Evolutionary conservation across 2,888 invertebrate species (phyloP).

Genomic region (Monochamus alternatus): DNA sequence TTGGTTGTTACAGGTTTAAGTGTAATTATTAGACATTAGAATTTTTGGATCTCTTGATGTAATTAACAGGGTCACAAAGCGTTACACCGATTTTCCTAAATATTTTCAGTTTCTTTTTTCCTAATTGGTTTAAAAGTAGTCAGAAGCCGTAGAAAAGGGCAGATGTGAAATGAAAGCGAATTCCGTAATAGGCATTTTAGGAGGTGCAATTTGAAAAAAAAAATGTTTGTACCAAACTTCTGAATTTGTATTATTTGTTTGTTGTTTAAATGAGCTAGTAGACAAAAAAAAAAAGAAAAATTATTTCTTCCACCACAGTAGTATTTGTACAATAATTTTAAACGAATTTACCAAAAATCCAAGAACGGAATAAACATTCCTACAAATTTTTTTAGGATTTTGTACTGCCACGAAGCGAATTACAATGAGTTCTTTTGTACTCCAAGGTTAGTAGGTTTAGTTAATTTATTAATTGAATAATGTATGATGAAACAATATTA

Average conservation of each 20-base stretch:
- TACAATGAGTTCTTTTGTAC: conserved; percentile 18
- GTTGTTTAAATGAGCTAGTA: neutral
- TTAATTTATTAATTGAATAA: conserved; percentile 31
- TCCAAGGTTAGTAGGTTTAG: conserved; percentile 30
- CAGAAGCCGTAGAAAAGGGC: no score
- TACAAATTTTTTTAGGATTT: conserved; percentile 16
- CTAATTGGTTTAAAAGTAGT: no score
- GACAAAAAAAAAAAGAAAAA: neutral
- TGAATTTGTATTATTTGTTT: neutral
- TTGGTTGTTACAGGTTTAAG: no score
- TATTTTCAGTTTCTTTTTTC: no score
- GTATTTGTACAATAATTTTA: conserved; percentile 30
- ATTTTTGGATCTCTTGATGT: no score
- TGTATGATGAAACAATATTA: conserved; percentile 20
- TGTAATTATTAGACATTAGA: no score
- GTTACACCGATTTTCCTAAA: no score
- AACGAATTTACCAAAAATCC: conserved; percentile 29
- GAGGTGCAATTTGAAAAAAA: neutral
- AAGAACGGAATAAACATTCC: conserved; percentile 27
- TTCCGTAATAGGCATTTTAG: no score
- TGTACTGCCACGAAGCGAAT: conserved; percentile 25
- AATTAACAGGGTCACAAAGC: no score
- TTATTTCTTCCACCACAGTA: conserved; percentile 32
- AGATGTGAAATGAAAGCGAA: no score
- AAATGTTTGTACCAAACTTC: neutral